Evolutionary conservation across 2,888 invertebrate species (phyloP), one percentile per base, ranked within the genome.

Genomic region (Platerodrilus igneus): DNA sequence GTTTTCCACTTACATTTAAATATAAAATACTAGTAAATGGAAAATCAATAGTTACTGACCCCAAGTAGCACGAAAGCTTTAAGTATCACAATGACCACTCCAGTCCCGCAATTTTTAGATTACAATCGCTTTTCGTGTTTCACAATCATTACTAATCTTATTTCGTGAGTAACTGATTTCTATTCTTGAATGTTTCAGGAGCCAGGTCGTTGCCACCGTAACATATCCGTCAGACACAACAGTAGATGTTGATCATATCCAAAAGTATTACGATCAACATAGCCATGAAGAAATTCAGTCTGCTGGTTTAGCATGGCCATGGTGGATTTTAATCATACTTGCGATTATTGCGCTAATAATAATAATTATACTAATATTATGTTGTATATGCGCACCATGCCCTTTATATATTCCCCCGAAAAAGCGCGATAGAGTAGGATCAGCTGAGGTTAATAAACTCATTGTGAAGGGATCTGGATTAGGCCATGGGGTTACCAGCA

Each of bases 301-400:
- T 33, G 48, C 53, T 32, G 51, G 60, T n/a, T 36, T 83, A 27
- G 83, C 86, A 55, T 85, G 82, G 35, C 64, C 86, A 32, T 61
- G 77, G 21, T 90, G 90, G 90, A 64, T 90, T 13, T 69, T 90
- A 33, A 81, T 90, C 50, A 66, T 87, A 9, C 66, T 91, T 45
- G 82, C 86, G 29, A 74, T 90, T 16, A 66, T 90, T 44, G 77
- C 88, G 50, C 76, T 88, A 0, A 57, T 87, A 16, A 77, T 83
- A 7, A 74, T 86, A 48, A 67, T 86, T 40, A 74, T 81, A 34
- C 71, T 89, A 30, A 77, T 90, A 46, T 73, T 86, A 42, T 91
- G 90, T 67, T 89, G 89, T 59, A 81, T 88, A 48, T 89, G 88
- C 60, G 83, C 85, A 53, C 83, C 84, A 57, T 89, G 89, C 59